These are phyloP conservation scores for Triplophysa bombifrons DNA, from an alignment of 2,797 vertebrate species.

Conservation along the genomic window DNA sequence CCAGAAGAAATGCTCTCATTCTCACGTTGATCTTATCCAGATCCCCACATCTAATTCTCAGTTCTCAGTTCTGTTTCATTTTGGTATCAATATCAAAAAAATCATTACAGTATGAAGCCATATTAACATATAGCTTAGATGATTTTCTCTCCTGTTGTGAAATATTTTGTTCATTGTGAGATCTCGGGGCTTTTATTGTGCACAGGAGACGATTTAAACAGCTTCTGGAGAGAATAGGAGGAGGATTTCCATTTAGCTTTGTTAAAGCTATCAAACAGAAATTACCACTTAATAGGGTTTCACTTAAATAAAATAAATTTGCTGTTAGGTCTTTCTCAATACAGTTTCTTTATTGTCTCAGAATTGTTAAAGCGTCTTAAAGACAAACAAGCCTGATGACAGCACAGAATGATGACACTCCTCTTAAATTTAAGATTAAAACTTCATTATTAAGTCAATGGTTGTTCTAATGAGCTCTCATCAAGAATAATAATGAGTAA, in stretches of 20 bases:
- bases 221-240: not conserved
- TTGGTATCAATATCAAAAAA: not conserved
- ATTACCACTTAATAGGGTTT: not conserved
- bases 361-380: not conserved
- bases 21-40: not conserved
- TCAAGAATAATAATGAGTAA: not conserved
- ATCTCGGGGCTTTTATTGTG: not conserved
- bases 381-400: not conserved
- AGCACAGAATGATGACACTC: not conserved
- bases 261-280: conserved; percentile 6
- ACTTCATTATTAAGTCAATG: not conserved
- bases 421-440: conserved; percentile 24
- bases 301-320: not conserved
- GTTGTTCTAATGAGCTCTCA: not conserved
- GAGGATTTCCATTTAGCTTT: not conserved
- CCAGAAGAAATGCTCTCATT: not conserved
- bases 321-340: not conserved
- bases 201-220: not conserved
- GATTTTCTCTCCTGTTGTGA: not conserved
- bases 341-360: not conserved
- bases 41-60: not conserved
- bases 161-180: not conserved
- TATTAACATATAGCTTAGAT: not conserved
- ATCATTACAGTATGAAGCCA: not conserved
- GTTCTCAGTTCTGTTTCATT: not conserved